Evolutionary conservation across 2,888 invertebrate species (phyloP), one percentile per base, ranked within the genome.

Genomic region (Hirtodrosophila cameraria): DNA sequence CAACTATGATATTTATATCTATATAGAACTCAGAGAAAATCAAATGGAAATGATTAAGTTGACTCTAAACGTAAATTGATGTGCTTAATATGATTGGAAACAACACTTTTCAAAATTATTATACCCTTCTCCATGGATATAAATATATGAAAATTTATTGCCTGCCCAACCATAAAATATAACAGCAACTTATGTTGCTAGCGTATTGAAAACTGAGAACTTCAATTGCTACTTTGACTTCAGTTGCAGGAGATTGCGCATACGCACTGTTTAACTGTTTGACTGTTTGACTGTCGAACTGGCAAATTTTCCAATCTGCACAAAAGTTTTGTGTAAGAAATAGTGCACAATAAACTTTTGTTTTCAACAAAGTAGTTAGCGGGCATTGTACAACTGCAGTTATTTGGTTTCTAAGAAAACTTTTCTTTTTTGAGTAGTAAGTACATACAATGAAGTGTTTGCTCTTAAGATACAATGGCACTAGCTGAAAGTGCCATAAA

Each of bases 91-190:
- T n/a, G n/a, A n/a, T n/a, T n/a, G n/a, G n/a, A n/a, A n/a, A n/a
- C n/a, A n/a, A n/a, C n/a, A n/a, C n/a, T n/a, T n/a, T n/a, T n/a
- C n/a, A n/a, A n/a, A n/a, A n/a, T n/a, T n/a, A n/a, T n/a, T n/a
- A n/a, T n/a, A n/a, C n/a, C n/a, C n/a, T n/a, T n/a, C n/a, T n/a
- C n/a, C n/a, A n/a, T n/a, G n/a, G n/a, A n/a, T n/a, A n/a, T n/a
- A n/a, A n/a, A n/a, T n/a, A n/a, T n/a, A 27, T 25, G 9, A 11
- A 53, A 42, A 50, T 50, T 48, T 42, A 15, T 31, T 43, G 25
- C 15, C 38, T 16, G 9, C 18, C 35, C 64, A 53, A 13, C 30
- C 68, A 62, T 64, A 31, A 73, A 72, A 73, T 68, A 48, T 60
- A 72, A 63, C 63, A 58, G 33, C 49, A 23, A 8, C 12, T 28